Percentiles rank a stretch among this genome's conserved stretches.
Evolutionary conservation across 1,140 invertebrate species (phyloP).

Genomic region (Antheraea pernyi): DNA sequence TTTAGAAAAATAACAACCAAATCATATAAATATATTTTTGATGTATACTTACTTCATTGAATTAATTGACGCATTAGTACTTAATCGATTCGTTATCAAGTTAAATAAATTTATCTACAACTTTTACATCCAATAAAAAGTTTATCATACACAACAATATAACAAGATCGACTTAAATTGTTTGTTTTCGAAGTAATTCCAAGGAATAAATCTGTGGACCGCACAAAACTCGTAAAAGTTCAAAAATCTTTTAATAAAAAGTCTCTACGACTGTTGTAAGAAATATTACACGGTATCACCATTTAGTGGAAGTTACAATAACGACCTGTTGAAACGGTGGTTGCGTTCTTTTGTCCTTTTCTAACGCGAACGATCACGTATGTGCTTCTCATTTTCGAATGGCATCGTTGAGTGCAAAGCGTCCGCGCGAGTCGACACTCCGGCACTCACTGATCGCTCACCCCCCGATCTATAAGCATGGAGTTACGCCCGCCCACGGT

Average conservation of each 20-base stretch:
- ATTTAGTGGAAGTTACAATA: slow-evolving; percentile 69
- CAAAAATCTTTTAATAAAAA: slow-evolving; percentile 49
- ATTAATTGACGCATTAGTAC: too few species aligned
- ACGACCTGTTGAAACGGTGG: slow-evolving; percentile 71
- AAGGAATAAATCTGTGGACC: slow-evolving; percentile 3
- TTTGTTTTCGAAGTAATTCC: neutral
- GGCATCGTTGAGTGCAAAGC: slow-evolving; percentile 38
- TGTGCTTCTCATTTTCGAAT: slow-evolving; percentile 46
- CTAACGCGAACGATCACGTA: slow-evolving; percentile 38
- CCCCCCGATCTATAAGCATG: slow-evolving; percentile 67
- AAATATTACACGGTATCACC: slow-evolving; percentile 70
- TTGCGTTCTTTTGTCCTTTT: slow-evolving; percentile 46
- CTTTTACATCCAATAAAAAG: too few species aligned
- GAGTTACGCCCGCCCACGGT: slow-evolving; percentile 50
- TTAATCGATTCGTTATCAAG: too few species aligned
- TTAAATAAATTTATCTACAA: too few species aligned
- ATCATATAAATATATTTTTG: too few species aligned
- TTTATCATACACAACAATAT: too few species aligned
- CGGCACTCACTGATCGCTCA: slow-evolving; percentile 57
- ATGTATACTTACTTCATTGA: too few species aligned
- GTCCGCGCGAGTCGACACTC: slow-evolving; percentile 59
- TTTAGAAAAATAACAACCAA: too few species aligned
- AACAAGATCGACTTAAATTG: too few species aligned
- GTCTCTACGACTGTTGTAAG: slow-evolving; percentile 44
- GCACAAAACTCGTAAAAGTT: slow-evolving; percentile 38